phyloP scores from a whole-genome alignment of 92 coral and sea anemone genomes.

The Desmophyllum pertusum region DNA sequence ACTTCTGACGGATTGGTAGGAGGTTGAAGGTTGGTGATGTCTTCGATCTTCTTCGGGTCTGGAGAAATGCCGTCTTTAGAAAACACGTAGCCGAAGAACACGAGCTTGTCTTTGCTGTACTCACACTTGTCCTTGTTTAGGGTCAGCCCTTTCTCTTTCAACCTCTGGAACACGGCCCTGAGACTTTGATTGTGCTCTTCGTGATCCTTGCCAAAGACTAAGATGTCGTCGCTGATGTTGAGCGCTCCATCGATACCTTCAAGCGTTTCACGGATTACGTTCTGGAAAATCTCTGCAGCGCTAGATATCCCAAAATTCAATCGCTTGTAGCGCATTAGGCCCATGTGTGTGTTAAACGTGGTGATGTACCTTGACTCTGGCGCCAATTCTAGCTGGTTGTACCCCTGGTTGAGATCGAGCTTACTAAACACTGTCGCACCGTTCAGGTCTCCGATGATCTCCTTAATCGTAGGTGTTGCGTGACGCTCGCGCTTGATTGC shows the following conservation, averaged over 20 bases:
- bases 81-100: constrained; percentile 35
- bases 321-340: not conserved
- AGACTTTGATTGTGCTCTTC: constrained; percentile 53
- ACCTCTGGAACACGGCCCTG: constrained; percentile 5
- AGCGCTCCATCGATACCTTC: too few species aligned
- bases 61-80: constrained; percentile 19
- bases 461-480: constrained; percentile 54
- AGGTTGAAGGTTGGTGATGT: not conserved
- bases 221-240: too few species aligned
- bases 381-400: too few species aligned
- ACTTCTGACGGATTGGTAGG: too few species aligned
- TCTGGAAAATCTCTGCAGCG: constrained; percentile 28
- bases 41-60: constrained; percentile 21
- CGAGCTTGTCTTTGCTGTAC: not conserved
- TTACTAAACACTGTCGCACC: constrained; percentile 64
- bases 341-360: constrained; percentile 22
- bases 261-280: too few species aligned
- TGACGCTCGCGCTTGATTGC: constrained; percentile 63
- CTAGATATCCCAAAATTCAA: constrained; percentile 47
- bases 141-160: too few species aligned
- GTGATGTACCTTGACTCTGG: constrained; percentile 70
- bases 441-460: constrained; percentile 58
- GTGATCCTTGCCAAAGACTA: constrained; percentile 46
- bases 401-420: too few species aligned
- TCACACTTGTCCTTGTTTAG: too few species aligned